Evolutionary conservation across 2,113 vertebrate genomes (phyloP), one percentile per base, ranked within the genome.

Genomic region (Egretta garzetta): DNA sequence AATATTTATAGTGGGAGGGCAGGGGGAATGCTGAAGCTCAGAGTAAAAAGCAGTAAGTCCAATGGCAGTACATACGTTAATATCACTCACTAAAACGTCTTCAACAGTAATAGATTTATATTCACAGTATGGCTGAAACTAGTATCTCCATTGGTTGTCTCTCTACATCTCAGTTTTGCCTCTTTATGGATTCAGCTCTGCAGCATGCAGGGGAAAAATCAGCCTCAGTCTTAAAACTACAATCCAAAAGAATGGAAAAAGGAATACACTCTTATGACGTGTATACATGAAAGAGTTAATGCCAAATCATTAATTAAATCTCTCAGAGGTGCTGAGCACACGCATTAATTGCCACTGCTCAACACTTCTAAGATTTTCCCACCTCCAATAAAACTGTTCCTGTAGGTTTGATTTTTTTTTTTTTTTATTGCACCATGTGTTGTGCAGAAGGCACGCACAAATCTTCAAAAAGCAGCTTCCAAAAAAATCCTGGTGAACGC

Each of bases 401-500:
- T 76, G 21, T 58, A 88, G 77, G 32, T 85, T 82, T 66, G 30
- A 21, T 63, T 72, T 94, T 58, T 87, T n/a, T n/a, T n/a, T 86
- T 83, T 86, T 80, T 71, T 30, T 27, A 71, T 91, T 96, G 70
- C 45, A 63, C 77, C 93, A 94, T 95, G 93, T 96, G 93, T 32
- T 66, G 37, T 76, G 49, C 92, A 94, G 89, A 96, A 96, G 89
- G 71, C 86, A 76, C 1, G 4, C 50, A 85, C 71, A 68, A 94
- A 93, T 88, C 87, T 92, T 92, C 90, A 74, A 80, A 95, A 97
- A 88, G 35, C 77, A 86, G 77, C 80, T 91, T 90, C 71, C 79
- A 84, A 89, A 95, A 95, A 94, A 91, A 88, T 80, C 79, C 64
- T 86, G 58, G 55, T 41, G 79, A 92, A 86, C 72, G 19, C 37